Evolutionary conservation across 2,888 invertebrate genomes (phyloP).

Genomic region (Thereva unica): DNA sequence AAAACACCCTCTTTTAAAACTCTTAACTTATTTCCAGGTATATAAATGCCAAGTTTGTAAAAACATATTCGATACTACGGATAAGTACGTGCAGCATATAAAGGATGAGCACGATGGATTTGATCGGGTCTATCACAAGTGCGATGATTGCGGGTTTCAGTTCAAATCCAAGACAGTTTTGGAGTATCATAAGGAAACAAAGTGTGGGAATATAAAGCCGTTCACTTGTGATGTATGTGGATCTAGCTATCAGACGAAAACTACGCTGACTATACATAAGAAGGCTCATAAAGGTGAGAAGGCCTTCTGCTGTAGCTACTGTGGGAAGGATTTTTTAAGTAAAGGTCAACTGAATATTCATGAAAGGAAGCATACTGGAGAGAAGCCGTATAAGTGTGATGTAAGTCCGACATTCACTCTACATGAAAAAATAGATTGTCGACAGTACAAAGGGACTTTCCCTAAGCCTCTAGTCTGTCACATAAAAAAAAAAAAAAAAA

Average conservation of each 20-base stretch:
- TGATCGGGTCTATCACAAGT: slow-evolving; percentile 54
- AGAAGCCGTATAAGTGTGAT: slow-evolving; percentile 53
- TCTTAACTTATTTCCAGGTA: slow-evolving; percentile 31
- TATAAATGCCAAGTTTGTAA: slow-evolving; percentile 56
- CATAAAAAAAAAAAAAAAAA: too few species aligned
- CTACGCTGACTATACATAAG: slow-evolving; percentile 51
- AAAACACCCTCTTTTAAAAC: not conserved
- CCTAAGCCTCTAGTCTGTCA: too few species aligned
- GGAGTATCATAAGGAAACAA: slow-evolving; percentile 52
- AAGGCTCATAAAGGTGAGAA: slow-evolving; percentile 50
- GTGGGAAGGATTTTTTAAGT: slow-evolving; percentile 51
- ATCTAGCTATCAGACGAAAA: slow-evolving; percentile 50
- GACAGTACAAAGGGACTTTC: too few species aligned
- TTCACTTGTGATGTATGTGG: slow-evolving; percentile 55
- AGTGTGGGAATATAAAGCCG: slow-evolving; percentile 58
- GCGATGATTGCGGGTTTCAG: slow-evolving; percentile 58
- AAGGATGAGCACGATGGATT: slow-evolving; percentile 54
- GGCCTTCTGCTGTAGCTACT: slow-evolving; percentile 52
- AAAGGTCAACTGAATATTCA: slow-evolving; percentile 51
- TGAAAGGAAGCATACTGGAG: slow-evolving; percentile 52
- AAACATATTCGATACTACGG: slow-evolving; percentile 50
- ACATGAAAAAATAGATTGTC: too few species aligned
- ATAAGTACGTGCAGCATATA: slow-evolving; percentile 55
- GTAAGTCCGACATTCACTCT: too few species aligned
- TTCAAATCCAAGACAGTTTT: slow-evolving; percentile 57